Conservation (phyloP, 2,888 invertebrate genomes). For the Mesopsocus fuscifrons region DNA sequence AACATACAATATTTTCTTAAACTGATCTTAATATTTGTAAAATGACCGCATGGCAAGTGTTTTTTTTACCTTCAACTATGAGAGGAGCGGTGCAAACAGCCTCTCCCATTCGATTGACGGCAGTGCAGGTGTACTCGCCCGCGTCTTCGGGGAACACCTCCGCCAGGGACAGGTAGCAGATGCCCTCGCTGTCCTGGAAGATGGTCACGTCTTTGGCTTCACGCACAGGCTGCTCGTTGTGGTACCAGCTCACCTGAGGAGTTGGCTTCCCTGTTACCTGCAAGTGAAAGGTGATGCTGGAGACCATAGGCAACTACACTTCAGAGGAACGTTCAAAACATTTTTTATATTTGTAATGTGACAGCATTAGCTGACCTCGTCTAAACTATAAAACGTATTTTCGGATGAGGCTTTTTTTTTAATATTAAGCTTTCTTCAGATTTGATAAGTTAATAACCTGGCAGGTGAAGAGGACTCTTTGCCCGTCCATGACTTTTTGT, state of each 20-base stretch:
- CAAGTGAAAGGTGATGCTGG: constrained; percentile 3
- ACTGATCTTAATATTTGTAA: too few species aligned
- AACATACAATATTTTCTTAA: neutral
- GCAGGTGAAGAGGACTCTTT: constrained; percentile 55
- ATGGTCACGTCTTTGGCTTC: constrained; percentile 37
- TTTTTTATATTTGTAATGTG: too few species aligned
- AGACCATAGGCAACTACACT: too few species aligned
- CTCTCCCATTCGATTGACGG: constrained; percentile 65
- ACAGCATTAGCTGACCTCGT: too few species aligned
- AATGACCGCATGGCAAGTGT: too few species aligned
- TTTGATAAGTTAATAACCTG: constrained; percentile 21
- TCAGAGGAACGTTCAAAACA: too few species aligned
- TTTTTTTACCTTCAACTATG: constrained; percentile 54
- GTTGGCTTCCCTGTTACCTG: constrained; percentile 52
- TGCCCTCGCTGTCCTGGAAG: constrained; percentile 51
- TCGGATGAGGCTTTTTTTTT: too few species aligned
- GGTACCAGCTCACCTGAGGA: constrained; percentile 65
- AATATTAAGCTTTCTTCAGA: neutral
- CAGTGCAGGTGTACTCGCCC: constrained; percentile 68
- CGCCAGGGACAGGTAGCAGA: constrained; percentile 58
- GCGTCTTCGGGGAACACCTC: constrained; percentile 85
- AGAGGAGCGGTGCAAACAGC: constrained; percentile 56
- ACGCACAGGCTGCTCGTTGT: constrained; percentile 45
- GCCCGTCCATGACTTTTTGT: constrained; percentile 74
- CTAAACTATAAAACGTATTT: too few species aligned